These are phyloP conservation scores for Dolichopus griseipennis DNA, from an alignment of 2,888 invertebrate species.

Conservation along the genomic window DNA sequence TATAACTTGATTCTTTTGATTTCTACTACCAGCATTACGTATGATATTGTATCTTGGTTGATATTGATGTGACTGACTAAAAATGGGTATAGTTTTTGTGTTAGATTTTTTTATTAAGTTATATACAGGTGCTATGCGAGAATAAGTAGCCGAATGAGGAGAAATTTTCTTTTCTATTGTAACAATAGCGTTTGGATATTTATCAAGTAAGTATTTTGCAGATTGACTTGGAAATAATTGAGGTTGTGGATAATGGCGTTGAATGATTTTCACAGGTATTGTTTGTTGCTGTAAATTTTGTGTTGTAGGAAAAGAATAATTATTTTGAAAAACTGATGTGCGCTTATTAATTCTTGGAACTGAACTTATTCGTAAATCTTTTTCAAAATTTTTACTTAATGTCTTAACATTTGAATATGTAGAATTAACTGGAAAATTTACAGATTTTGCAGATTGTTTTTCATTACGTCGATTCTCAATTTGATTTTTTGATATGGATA, in stretches of 20 bases:
- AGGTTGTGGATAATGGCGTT: not conserved
- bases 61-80: not conserved
- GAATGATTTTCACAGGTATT: not conserved
- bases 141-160: slow-evolving; percentile 27
- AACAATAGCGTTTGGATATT: slow-evolving; percentile 15
- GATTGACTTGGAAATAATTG: slow-evolving; percentile 7
- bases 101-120: not conserved
- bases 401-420: not conserved
- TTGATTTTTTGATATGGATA: slow-evolving; percentile 9
- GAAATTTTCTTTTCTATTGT: slow-evolving; percentile 17
- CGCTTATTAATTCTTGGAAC: slow-evolving; percentile 17
- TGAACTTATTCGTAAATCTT: slow-evolving; percentile 20
- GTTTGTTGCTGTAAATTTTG: not conserved
- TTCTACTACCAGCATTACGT: not conserved
- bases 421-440: slow-evolving; percentile 3
- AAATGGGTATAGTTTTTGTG: not conserved
- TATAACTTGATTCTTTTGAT: not conserved
- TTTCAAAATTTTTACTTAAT: slow-evolving; percentile 12
- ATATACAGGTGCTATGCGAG: not conserved
- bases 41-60: no score
- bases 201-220: slow-evolving; percentile 11
- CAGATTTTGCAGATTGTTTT: slow-evolving; percentile 10
- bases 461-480: not conserved
- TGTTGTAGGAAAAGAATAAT: not conserved
- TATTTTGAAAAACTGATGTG: not conserved